phyloP scores from a whole-genome alignment of 2,888 invertebrate species.

The Idaea biselata region DNA sequence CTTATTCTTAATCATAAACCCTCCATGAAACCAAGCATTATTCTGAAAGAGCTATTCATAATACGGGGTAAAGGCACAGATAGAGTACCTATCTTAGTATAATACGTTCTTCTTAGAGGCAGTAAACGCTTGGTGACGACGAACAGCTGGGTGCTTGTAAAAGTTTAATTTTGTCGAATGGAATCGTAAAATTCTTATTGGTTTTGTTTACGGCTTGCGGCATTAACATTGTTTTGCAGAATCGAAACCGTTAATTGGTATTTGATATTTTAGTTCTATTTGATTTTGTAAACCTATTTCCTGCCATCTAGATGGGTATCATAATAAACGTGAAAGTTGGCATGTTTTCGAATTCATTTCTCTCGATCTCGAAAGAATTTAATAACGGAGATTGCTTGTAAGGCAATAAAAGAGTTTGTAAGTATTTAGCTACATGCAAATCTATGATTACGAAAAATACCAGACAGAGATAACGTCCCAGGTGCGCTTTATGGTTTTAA shows the following conservation, averaged over 20 bases:
- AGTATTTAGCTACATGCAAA: neutral
- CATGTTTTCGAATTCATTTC: conserved; percentile 13
- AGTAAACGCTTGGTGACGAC: conserved; percentile 51
- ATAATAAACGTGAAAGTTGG: conserved; percentile 8
- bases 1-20: conserved; percentile 17
- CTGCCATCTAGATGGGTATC: neutral
- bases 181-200: conserved; percentile 73
- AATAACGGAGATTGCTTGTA: conserved; percentile 11
- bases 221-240: conserved; percentile 52
- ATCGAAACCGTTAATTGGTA: conserved; percentile 30
- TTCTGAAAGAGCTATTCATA: conserved; percentile 31
- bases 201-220: conserved; percentile 69
- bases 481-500: neutral
- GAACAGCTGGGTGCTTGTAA: conserved; percentile 66
- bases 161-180: conserved; percentile 74
- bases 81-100: neutral
- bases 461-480: neutral
- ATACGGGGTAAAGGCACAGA: conserved; percentile 19
- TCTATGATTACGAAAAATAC: neutral
- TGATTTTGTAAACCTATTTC: neutral
- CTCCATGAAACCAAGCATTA: conserved; percentile 19
- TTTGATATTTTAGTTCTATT: conserved; percentile 1
- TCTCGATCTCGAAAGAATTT: conserved; percentile 9
- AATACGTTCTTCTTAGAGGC: conserved; percentile 34
- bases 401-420: conserved; percentile 4